Evolutionary conservation across 2,888 invertebrate species (phyloP), one percentile per base, ranked within the genome.

Genomic region (Cylloceria caligata): DNA sequence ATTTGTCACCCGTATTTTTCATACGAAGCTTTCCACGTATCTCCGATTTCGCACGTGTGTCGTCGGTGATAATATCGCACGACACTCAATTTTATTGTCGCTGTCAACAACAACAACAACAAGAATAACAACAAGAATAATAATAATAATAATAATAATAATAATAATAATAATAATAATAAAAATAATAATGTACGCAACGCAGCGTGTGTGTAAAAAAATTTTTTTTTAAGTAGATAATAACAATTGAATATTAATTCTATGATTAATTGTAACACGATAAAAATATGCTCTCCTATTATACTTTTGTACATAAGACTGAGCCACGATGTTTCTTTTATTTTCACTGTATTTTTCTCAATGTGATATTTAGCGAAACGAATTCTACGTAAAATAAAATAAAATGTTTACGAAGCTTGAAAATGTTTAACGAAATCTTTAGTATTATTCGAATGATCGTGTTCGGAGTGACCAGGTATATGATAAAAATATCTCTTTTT

Each of bases 1-100:
- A n/a, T 82, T 62, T 69, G 65, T 72, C 52, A 34, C 80, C 49
- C 30, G 68, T 71, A 60, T 67, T 60, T 83, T 72, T 47, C 69
- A 75, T 82, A 83, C 81, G 80, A 87, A 86, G 87, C 90, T 90
- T 89, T 89, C 88, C 89, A 86, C 80, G 89, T 88, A 89, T 89
- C 89, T 89, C 88, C 84, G 55, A 78, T 78, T 71, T 78, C 65
- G 42, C 55, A 45, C 49, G 13, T 71, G 42, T 68, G 39, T 24
- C n/a, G 42, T 76, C 71, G 47, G 62, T 34, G 62, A 13, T 42
- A 69, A 73, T 27, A 60, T 55, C 69, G 52, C 27, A 73, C 39
- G 68, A 64, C 49, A 65, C 24, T 6, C 39, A 47, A 62, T 47
- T 62, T 64, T n/a, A n/a, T n/a, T n/a, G n/a, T 55, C 64, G 45